These are phyloP conservation scores for Mionectes olivaceus DNA, from an alignment of 2,797 vertebrate genomes.

Conservation along the genomic window DNA sequence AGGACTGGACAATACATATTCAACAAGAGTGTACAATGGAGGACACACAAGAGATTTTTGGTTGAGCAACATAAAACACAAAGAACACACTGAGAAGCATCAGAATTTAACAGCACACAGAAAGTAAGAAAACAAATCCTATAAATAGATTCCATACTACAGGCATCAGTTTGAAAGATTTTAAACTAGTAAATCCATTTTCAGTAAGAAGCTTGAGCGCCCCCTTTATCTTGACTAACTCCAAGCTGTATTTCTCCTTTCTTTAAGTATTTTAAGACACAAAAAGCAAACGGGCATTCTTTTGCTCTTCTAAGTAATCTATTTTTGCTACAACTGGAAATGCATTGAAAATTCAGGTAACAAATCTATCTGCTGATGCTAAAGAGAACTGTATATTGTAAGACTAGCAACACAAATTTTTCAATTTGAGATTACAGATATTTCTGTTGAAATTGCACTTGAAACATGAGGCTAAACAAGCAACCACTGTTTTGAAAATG, in stretches of 20 bases:
- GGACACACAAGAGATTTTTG: neutral
- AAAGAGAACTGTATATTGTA: neutral
- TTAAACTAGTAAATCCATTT: neutral
- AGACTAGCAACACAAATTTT: conserved; percentile 6
- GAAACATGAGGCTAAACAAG: conserved; percentile 20
- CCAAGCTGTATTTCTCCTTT: neutral
- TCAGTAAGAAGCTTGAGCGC: neutral
- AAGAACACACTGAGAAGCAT: neutral
- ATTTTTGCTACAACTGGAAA: conserved; percentile 7
- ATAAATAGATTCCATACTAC: neutral
- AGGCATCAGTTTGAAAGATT: neutral
- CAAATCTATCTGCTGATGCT: neutral
- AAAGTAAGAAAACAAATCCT: neutral
- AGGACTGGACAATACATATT: neutral
- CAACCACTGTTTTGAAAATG: neutral
- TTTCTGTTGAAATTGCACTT: neutral
- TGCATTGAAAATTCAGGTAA: conserved; percentile 11
- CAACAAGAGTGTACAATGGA: neutral
- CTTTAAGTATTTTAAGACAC: neutral
- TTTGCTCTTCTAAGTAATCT: neutral
- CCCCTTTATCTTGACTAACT: neutral
- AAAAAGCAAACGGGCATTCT: neutral
- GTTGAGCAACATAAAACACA: neutral
- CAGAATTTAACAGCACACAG: neutral
- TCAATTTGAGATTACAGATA: conserved; percentile 9